Evolutionary conservation across 2,888 invertebrate species (phyloP).

Genomic region (Cyaniris semiargus): DNA sequence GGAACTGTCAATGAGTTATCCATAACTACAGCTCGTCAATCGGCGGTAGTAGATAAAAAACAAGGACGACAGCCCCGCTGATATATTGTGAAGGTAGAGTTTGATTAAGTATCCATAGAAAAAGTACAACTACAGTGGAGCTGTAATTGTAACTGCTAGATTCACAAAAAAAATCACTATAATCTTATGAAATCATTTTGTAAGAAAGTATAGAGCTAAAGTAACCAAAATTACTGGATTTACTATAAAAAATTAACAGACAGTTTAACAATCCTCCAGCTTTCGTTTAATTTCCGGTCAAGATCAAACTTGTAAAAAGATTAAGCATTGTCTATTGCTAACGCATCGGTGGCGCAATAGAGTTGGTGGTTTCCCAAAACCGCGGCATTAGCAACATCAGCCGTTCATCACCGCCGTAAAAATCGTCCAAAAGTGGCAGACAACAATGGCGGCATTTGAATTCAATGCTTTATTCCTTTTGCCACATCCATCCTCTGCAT

Average conservation of each 20-base stretch:
- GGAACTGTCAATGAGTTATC: slow-evolving; percentile 71
- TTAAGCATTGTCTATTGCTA: neutral
- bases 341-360: slow-evolving; percentile 35
- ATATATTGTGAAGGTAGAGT: slow-evolving; percentile 64
- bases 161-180: neutral
- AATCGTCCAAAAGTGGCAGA: slow-evolving; percentile 64
- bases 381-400: slow-evolving; percentile 44
- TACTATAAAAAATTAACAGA: neutral
- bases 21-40: slow-evolving; percentile 51
- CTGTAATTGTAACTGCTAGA: neutral
- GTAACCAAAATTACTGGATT: neutral
- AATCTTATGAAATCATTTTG: too few species aligned
- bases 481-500: slow-evolving; percentile 57
- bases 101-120: slow-evolving; percentile 63
- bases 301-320: neutral
- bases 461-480: slow-evolving; percentile 56
- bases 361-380: slow-evolving; percentile 50
- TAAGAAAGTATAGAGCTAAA: too few species aligned
- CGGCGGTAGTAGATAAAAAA: slow-evolving; percentile 59
- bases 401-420: slow-evolving; percentile 63
- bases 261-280: neutral
- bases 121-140: slow-evolving; percentile 41
- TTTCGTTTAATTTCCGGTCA: neutral
- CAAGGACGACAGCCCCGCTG: slow-evolving; percentile 52
- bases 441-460: slow-evolving; percentile 76